These are phyloP conservation scores for Philopedon plagiatum DNA, from an alignment of 2,888 invertebrate species.

Conservation along the genomic window DNA sequence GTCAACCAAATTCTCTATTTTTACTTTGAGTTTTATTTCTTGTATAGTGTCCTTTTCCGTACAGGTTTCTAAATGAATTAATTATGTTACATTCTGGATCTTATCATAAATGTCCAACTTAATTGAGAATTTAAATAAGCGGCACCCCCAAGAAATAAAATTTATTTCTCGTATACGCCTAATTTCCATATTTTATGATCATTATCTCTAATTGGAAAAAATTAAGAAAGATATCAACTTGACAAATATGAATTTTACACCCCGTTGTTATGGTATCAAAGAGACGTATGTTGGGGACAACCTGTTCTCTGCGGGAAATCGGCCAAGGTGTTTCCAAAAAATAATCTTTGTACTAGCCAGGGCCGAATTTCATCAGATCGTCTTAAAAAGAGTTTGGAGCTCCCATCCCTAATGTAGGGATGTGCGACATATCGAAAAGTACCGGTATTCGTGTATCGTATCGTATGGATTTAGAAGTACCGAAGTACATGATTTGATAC, in stretches of 20 bases:
- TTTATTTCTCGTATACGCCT: conserved; percentile 1
- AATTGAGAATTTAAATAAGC: neutral
- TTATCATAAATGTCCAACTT: conserved; percentile 3
- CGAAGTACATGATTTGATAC: too few relatives aligned
- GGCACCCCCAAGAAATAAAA: neutral
- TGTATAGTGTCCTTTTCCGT: too few relatives aligned
- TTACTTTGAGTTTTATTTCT: too few relatives aligned
- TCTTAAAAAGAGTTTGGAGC: too few relatives aligned
- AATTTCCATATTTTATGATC: conserved; percentile 13
- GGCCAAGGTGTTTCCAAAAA: neutral
- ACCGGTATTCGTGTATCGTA: too few relatives aligned
- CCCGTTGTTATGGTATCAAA: conserved; percentile 5
- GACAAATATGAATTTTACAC: neutral
- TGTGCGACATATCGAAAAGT: too few relatives aligned
- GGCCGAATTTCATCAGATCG: too few relatives aligned
- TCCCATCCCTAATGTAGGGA: too few relatives aligned
- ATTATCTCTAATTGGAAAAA: conserved; percentile 23
- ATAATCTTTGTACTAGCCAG: too few relatives aligned
- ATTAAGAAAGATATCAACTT: conserved; percentile 20
- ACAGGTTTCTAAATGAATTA: neutral
- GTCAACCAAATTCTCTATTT: too few relatives aligned
- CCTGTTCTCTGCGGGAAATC: conserved; percentile 19
- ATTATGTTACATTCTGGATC: neutral
- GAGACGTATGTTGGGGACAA: conserved; percentile 14
- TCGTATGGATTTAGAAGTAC: too few relatives aligned